Percentiles rank a stretch among this genome's conserved stretches.
phyloP scores from a whole-genome alignment of 1,140 invertebrate species.

The Ceratosolen solmsi region DNA sequence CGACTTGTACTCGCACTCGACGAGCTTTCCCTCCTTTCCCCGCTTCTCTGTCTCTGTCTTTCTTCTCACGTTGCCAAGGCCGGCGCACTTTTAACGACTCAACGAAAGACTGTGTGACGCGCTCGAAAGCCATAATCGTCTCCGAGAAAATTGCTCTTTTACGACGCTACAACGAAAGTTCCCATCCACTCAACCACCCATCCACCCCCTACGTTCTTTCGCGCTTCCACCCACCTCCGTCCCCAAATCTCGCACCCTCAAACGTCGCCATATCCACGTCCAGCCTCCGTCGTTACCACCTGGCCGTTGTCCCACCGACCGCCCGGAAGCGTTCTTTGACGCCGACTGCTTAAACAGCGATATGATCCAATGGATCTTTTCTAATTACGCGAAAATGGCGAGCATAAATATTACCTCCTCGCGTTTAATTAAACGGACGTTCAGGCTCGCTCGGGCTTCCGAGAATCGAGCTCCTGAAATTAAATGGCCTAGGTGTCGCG shows the following conservation, averaged over 20 bases:
- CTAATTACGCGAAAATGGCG: slow-evolving; percentile 55
- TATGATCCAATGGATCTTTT: slow-evolving; percentile 53
- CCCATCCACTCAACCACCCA: slow-evolving; percentile 49
- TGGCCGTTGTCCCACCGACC: too few relatives aligned
- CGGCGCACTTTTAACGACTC: slow-evolving; percentile 17
- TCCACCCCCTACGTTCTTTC: too few relatives aligned
- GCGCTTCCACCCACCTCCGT: background rate
- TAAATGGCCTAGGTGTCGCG: slow-evolving; percentile 4
- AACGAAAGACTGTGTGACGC: slow-evolving; percentile 35
- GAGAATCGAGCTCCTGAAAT: slow-evolving; percentile 5
- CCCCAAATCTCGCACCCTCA: background rate
- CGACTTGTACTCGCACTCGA: background rate
- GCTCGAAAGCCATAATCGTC: slow-evolving; percentile 26
- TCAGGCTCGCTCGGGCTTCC: background rate
- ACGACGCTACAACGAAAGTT: slow-evolving; percentile 11
- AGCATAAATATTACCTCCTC: background rate
- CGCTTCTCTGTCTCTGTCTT: background rate
- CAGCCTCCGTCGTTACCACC: background rate
- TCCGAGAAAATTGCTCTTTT: slow-evolving; percentile 41
- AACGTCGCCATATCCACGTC: background rate
- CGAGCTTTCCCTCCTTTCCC: background rate
- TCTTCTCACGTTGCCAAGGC: background rate
- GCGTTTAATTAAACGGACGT: slow-evolving; percentile 30
- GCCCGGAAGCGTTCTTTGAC: slow-evolving; percentile 6
- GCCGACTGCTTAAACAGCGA: slow-evolving; percentile 53